Evolutionary conservation across 2,113 vertebrate species (phyloP).

Genomic region (Ranitomeya imitator): DNA sequence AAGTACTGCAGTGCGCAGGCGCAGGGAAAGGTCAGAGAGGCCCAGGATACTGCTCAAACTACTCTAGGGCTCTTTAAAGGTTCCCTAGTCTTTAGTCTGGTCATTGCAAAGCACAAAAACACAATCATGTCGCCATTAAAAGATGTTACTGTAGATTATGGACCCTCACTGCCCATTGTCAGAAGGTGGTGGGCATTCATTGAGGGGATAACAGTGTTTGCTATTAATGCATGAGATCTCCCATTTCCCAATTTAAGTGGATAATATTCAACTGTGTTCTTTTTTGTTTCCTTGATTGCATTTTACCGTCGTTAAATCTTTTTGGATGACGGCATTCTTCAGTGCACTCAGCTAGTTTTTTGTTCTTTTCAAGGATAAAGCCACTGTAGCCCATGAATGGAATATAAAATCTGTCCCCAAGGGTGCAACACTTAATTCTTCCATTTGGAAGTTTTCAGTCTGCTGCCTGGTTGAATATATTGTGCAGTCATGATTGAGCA

Average conservation of each 20-base stretch:
- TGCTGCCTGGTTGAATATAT: conserved; percentile 32
- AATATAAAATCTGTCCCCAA: conserved; percentile 14
- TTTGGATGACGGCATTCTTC: background rate
- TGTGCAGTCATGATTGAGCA: conserved; percentile 38
- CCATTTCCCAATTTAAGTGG: background rate
- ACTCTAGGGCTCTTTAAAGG: too few species aligned
- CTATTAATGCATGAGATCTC: background rate
- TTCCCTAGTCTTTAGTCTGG: too few species aligned
- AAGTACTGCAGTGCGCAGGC: too few species aligned
- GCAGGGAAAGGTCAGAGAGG: too few species aligned
- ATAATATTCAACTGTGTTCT: background rate
- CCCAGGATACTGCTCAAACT: too few species aligned
- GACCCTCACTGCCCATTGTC: too few species aligned
- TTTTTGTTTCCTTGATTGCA: background rate
- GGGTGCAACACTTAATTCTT: conserved; percentile 31
- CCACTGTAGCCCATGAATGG: conserved; percentile 6
- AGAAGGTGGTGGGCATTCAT: too few species aligned
- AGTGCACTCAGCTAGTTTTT: background rate
- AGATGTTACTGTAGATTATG: too few species aligned
- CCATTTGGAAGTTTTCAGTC: conserved; percentile 28
- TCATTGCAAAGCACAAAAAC: too few species aligned
- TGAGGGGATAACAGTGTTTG: background rate
- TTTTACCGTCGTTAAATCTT: background rate
- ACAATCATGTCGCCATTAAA: too few species aligned
- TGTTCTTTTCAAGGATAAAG: conserved; percentile 31